Conservation (phyloP, 2,797 vertebrate genomes). For the Arvicola amphibius region DNA sequence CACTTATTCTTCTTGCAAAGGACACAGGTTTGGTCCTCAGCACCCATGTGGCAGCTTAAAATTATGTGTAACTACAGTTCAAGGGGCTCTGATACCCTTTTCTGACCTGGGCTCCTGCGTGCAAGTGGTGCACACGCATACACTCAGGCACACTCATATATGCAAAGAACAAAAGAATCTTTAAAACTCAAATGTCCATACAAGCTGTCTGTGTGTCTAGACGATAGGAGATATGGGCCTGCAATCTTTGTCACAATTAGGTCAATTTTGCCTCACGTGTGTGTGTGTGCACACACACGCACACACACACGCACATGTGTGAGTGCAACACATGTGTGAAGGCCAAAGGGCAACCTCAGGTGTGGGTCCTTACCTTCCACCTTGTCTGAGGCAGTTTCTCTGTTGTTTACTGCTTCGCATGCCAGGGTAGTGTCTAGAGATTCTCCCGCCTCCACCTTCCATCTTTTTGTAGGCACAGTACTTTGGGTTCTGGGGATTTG, state of each 20-base stretch:
- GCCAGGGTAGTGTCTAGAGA: not conserved
- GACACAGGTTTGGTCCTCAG: not conserved
- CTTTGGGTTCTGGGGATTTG: not conserved
- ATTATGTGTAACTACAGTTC: not conserved
- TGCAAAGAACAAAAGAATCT: not conserved
- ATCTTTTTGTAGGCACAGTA: not conserved
- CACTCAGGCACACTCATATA: not conserved
- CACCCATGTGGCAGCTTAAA: not conserved
- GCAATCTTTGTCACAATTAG: slow-evolving; percentile 12
- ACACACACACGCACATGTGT: not conserved
- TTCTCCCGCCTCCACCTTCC: not conserved
- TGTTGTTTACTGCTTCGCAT: not conserved
- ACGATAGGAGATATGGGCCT: not conserved
- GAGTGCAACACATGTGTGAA: not conserved
- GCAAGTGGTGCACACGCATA: not conserved
- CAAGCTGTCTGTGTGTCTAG: slow-evolving; percentile 7
- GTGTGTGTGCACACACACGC: not conserved
- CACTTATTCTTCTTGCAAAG: not conserved
- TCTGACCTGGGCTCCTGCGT: not conserved
- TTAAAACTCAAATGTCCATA: slow-evolving; percentile 8
- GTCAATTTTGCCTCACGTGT: not conserved
- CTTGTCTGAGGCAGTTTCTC: not conserved
- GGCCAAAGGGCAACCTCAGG: not conserved
- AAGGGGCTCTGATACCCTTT: not conserved
- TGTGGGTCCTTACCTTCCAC: not conserved